phyloP scores from a whole-genome alignment of 2,113 vertebrate species.

The Daphoenositta chrysoptera region DNA sequence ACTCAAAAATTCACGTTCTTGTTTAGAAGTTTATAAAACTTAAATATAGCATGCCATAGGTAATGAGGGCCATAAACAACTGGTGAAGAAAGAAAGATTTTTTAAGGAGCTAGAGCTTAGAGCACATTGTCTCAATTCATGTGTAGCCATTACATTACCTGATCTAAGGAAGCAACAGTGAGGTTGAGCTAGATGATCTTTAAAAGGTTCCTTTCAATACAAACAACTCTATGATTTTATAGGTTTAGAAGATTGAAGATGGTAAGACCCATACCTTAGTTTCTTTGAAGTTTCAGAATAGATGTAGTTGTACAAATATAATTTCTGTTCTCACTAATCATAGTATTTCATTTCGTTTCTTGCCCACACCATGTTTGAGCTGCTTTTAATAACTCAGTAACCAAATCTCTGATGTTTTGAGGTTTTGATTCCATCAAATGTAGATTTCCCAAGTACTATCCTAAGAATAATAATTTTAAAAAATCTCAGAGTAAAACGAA shows the following conservation, averaged over 20 bases:
- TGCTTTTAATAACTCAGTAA: background rate
- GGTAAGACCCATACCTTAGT: background rate
- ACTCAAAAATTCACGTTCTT: background rate
- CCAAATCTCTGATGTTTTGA: background rate
- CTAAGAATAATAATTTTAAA: background rate
- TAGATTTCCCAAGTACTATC: background rate
- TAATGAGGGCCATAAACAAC: background rate
- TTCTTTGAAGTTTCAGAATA: background rate
- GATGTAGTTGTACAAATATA: background rate
- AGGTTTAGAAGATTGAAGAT: background rate
- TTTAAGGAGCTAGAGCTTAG: background rate
- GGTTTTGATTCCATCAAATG: background rate
- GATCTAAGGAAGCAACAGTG: background rate
- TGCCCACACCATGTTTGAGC: background rate
- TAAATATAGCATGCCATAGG: background rate
- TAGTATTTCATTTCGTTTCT: background rate
- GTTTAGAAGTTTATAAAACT: background rate
- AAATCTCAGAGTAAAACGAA: background rate
- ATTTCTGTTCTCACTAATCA: background rate
- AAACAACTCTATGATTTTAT: background rate
- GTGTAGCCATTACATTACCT: background rate
- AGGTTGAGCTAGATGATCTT: background rate
- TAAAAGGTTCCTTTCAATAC: background rate
- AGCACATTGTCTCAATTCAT: background rate
- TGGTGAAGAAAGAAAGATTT: background rate